A percentile compares a stretch with the other conserved stretches of the same genome.
phyloP scores from a whole-genome alignment of 2,888 invertebrate species.

The Leptopilina drosophilae region DNA sequence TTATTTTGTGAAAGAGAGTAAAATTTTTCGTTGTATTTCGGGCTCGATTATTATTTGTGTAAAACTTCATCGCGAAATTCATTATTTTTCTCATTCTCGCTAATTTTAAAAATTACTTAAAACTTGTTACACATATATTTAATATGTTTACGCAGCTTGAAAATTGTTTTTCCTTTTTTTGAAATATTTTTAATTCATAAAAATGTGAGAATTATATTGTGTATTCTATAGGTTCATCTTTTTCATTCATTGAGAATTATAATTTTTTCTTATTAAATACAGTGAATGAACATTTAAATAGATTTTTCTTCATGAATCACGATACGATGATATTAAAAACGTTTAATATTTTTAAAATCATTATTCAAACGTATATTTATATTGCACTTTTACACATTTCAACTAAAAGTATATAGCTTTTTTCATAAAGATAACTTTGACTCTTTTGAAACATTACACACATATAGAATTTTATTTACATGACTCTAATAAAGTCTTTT shows the following conservation, averaged over 20 bases:
- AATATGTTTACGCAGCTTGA: neutral
- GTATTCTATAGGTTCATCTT: neutral
- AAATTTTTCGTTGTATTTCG: slow-evolving; percentile 24
- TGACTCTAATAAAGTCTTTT: slow-evolving; percentile 15
- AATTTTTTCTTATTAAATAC: slow-evolving; percentile 3
- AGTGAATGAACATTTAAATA: slow-evolving; percentile 10
- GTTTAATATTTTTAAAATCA: slow-evolving; percentile 24
- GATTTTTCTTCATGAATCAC: neutral
- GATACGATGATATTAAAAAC: slow-evolving; percentile 2
- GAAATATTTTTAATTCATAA: slow-evolving; percentile 10
- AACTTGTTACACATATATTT: neutral
- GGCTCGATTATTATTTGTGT: slow-evolving; percentile 21
- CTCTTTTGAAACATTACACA: neutral
- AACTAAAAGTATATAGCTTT: neutral
- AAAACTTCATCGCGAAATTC: slow-evolving; percentile 1
- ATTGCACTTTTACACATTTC: slow-evolving; percentile 25
- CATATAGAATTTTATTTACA: slow-evolving; percentile 26
- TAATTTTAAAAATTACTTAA: neutral
- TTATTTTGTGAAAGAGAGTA: neutral
- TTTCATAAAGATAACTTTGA: slow-evolving; percentile 1
- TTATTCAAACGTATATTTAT: slow-evolving; percentile 29
- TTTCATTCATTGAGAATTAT: slow-evolving; percentile 7
- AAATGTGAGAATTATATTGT: neutral
- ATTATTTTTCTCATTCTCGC: neutral
- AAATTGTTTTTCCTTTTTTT: neutral